Percentiles rank a stretch among this genome's conserved stretches.
Conservation (phyloP, 2,888 invertebrate species). For the Melikaiella ostensackeni region DNA sequence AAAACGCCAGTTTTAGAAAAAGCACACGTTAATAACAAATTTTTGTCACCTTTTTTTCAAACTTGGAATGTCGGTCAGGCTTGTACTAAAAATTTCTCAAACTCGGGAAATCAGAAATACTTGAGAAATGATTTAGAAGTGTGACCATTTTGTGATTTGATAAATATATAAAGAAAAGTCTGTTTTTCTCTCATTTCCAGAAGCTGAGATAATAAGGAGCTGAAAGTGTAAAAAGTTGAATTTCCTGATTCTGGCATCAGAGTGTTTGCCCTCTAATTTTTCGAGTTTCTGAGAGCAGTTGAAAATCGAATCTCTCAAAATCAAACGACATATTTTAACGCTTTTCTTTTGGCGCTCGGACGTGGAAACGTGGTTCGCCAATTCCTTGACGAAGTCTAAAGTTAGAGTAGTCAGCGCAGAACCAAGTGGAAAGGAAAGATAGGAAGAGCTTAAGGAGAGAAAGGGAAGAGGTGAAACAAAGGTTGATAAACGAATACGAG, state of each 20-base stretch:
- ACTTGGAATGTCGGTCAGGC: too few relatives aligned
- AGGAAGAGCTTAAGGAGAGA: constrained; percentile 39
- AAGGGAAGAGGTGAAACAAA: constrained; percentile 15
- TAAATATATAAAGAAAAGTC: background rate
- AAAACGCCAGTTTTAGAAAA: too few relatives aligned
- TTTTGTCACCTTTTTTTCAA: too few relatives aligned
- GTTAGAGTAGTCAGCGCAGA: constrained; percentile 65
- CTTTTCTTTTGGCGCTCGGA: constrained; percentile 39
- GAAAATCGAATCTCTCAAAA: constrained; percentile 17
- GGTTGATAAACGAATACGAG: constrained; percentile 34
- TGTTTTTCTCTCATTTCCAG: background rate
- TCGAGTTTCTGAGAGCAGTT: background rate
- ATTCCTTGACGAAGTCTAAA: constrained; percentile 68
- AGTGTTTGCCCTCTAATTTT: background rate
- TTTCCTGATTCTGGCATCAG: background rate
- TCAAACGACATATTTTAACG: background rate
- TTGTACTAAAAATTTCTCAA: too few relatives aligned
- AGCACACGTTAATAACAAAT: too few relatives aligned
- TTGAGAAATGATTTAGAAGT: too few relatives aligned
- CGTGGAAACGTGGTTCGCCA: constrained; percentile 58
- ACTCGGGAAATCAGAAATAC: too few relatives aligned
- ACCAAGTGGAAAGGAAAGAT: constrained; percentile 56
- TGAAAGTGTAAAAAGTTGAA: background rate
- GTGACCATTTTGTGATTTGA: background rate
- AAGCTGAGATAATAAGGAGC: background rate